Evolutionary conservation across 1,140 invertebrate genomes (phyloP).

Genomic region (Paralvinella palmiformis): DNA sequence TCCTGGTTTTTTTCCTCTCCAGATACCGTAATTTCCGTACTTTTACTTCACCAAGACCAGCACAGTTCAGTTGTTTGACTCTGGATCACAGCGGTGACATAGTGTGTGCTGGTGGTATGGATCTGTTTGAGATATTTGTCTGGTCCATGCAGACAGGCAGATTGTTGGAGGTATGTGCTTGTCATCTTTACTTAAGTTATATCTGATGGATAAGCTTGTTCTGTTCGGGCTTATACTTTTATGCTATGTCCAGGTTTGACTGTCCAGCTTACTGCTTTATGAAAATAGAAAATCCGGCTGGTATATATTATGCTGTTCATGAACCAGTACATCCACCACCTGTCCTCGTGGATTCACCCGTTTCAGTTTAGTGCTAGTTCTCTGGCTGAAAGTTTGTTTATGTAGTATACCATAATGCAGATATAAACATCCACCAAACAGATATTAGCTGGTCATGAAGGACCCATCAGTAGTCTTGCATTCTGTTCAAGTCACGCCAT

Average conservation of each 20-base stretch:
- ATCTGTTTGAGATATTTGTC: constrained; percentile 89
- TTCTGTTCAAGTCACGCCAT: constrained; percentile 71
- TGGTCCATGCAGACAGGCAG: constrained; percentile 91
- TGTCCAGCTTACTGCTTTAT: too few relatives aligned
- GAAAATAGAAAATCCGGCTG: too few relatives aligned
- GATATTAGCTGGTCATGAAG: constrained; percentile 85
- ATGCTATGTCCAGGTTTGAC: too few relatives aligned
- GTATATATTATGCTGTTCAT: too few relatives aligned
- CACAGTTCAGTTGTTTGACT: constrained; percentile 87
- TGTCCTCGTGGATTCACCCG: too few relatives aligned
- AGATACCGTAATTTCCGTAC: constrained; percentile 96
- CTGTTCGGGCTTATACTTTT: too few relatives aligned
- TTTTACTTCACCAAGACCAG: constrained; percentile 79
- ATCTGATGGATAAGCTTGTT: constrained; percentile 6
- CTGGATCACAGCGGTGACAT: constrained; percentile 84
- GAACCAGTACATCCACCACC: too few relatives aligned
- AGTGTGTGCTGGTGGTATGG: constrained; percentile 85
- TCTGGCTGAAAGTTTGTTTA: too few relatives aligned
- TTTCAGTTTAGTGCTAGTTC: too few relatives aligned
- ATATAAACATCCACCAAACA: too few relatives aligned
- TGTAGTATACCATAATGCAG: too few relatives aligned
- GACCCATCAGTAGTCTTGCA: constrained; percentile 73
- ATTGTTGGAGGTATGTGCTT: constrained; percentile 68
- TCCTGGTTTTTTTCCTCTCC: constrained; percentile 28
- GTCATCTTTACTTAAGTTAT: constrained; percentile 5